Evolutionary conservation across 2,888 invertebrate species (phyloP).

Genomic region (Leuctra nigra): DNA sequence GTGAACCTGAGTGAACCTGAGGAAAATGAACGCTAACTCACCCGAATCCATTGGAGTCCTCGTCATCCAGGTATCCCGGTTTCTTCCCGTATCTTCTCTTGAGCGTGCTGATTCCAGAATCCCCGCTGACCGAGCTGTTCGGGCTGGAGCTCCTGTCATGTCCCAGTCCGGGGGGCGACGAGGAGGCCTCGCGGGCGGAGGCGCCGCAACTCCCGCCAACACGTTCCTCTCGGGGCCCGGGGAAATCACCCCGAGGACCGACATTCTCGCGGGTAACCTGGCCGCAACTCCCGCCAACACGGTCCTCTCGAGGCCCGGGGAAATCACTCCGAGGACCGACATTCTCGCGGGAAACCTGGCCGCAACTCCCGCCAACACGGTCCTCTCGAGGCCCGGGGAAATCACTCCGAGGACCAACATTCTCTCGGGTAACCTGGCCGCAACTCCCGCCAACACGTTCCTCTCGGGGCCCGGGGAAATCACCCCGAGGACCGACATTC

Average conservation of each 20-base stretch:
- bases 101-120: not conserved
- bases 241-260: not conserved
- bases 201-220: not conserved
- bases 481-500: not conserved
- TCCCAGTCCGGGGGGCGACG: not conserved
- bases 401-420: no score
- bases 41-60: conserved; percentile 7
- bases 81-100: not conserved
- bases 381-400: not conserved
- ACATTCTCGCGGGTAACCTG: not conserved
- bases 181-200: not conserved
- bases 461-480: not conserved
- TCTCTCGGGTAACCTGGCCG: not conserved
- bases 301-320: not conserved
- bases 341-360: not conserved
- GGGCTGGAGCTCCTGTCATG: not conserved
- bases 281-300: not conserved
- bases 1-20: no score
- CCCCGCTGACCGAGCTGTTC: not conserved
- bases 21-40: no score
- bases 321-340: not conserved
- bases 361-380: not conserved
- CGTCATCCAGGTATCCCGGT: not conserved
- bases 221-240: not conserved
- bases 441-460: not conserved